Conservation (phyloP, 2,888 invertebrate species). For the Drosophila pseudotalamancana region DNA sequence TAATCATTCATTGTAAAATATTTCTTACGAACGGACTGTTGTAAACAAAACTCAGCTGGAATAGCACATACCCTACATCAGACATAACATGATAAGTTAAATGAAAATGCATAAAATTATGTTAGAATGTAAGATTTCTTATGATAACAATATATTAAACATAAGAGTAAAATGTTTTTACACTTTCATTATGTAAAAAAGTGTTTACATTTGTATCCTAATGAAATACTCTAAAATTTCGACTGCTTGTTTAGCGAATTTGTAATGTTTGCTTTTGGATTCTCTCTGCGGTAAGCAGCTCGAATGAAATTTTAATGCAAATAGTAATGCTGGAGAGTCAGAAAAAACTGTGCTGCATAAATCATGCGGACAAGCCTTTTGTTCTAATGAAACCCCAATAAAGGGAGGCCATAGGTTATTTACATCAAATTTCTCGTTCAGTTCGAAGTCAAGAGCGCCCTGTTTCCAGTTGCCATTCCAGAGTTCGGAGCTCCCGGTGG, state of each 20-base stretch:
- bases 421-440: too few relatives aligned
- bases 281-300: constrained; percentile 42
- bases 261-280: constrained; percentile 31
- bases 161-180: too few relatives aligned
- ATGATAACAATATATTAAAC: too few relatives aligned
- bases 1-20: background rate
- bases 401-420: too few relatives aligned
- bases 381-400: constrained; percentile 58
- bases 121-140: too few relatives aligned
- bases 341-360: constrained; percentile 53
- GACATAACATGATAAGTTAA: background rate
- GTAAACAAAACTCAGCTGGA: background rate
- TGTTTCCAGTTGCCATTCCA: too few relatives aligned
- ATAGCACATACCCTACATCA: background rate
- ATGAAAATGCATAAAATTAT: too few relatives aligned
- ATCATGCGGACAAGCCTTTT: constrained; percentile 65
- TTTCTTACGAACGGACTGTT: too few relatives aligned
- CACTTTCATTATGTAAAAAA: too few relatives aligned
- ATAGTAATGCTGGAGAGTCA: constrained; percentile 54
- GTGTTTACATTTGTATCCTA: background rate
- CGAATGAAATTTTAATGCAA: constrained; percentile 72
- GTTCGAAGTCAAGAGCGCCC: constrained; percentile 22
- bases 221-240: too few relatives aligned
- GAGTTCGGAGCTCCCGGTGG: too few relatives aligned
- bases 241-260: constrained; percentile 18